A percentile compares a stretch with the other conserved stretches of the same genome.
Evolutionary conservation across 2,113 vertebrate species (phyloP).

Genomic region (Tichodroma muraria): DNA sequence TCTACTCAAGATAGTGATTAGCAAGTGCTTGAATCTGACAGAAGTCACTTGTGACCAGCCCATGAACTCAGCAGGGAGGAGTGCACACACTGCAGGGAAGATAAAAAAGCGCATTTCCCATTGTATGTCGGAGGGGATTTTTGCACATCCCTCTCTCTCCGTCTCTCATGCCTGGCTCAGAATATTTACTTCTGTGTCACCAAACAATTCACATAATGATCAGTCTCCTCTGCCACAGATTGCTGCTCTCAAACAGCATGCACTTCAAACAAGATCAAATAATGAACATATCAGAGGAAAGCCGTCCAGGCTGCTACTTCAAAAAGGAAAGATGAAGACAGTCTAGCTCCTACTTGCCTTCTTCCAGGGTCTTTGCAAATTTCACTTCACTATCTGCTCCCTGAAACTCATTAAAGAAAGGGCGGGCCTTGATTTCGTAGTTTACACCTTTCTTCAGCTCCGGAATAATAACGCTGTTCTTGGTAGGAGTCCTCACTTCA

Average conservation of each 20-base stretch:
- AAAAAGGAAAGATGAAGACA: slow-evolving; percentile 58
- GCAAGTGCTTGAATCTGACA: slow-evolving; percentile 55
- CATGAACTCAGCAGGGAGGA: slow-evolving; percentile 55
- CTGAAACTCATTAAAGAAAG: slow-evolving; percentile 98
- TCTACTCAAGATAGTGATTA: slow-evolving; percentile 55
- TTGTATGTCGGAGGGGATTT: slow-evolving; percentile 23
- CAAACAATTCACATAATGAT: slow-evolving; percentile 56
- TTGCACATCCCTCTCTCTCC: slow-evolving; percentile 14
- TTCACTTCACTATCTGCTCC: slow-evolving; percentile 96
- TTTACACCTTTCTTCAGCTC: slow-evolving; percentile 92
- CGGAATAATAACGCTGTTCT: slow-evolving; percentile 85
- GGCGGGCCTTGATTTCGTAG: slow-evolving; percentile 95
- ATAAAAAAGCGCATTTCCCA: slow-evolving; percentile 32
- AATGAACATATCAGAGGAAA: slow-evolving; percentile 31
- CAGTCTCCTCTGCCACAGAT: not conserved
- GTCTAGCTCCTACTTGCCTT: slow-evolving; percentile 80
- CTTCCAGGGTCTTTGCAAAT: slow-evolving; percentile 92
- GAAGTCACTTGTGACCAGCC: slow-evolving; percentile 59
- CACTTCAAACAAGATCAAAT: slow-evolving; percentile 57
- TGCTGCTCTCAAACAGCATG: not conserved
- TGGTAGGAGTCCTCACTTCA: slow-evolving; percentile 89
- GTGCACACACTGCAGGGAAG: not conserved
- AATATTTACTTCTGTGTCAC: slow-evolving; percentile 64
- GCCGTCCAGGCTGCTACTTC: slow-evolving; percentile 9
- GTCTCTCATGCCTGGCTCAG: not conserved